Base-by-base conservation (phyloP, 2,113 vertebrate genomes). In the Pogona vitticeps region DNA sequence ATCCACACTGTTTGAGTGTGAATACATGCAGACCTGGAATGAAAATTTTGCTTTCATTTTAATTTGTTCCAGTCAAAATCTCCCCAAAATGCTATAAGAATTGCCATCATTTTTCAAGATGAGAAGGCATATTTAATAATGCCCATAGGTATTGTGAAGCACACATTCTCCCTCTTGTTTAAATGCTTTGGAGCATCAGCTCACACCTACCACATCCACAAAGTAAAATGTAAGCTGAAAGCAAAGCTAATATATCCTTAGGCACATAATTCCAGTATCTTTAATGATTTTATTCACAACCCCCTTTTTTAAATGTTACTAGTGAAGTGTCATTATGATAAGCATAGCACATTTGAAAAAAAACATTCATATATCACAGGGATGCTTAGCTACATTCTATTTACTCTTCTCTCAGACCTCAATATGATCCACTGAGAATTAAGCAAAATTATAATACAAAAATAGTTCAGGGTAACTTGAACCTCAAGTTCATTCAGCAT, bases 121-220 rank as follows among this genome's bases (percentile, higher is more conserved):
- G 93, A 82, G 93, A 88, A 95, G 90, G 86, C 9, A 88, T 67
- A 91, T 68, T 84, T 88, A 92, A 92, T 88, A 92, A 91, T 78
- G 82, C 91, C 91, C 86, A 61, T 63, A 93, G 87, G 85, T 68
- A 52, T 52, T 52, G 46, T 52, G 46, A 52, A 86, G 88, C 77
- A 94, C 76, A 81, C 83, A 82, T 95, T 94, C 72, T 79, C 88
- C 86, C 90, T 90, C 46, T 52, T 10, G 89, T 91, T 85, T 91
- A 95, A 95, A 93, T 7, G 72, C 86, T 78, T 90, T 84, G 91
- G 61, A 90, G 88, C 68, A 67, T 13, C 59, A 38, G 40, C 65
- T 86, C 89, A 73, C 76, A 89, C 88, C 86, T 93, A 88, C 87
- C 88, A 88, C 71, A 81, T 94, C 93, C 63, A 26, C 26, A 76